Evolutionary conservation across 2,797 vertebrate species (phyloP).

Genomic region (Numenius phaeopus): DNA sequence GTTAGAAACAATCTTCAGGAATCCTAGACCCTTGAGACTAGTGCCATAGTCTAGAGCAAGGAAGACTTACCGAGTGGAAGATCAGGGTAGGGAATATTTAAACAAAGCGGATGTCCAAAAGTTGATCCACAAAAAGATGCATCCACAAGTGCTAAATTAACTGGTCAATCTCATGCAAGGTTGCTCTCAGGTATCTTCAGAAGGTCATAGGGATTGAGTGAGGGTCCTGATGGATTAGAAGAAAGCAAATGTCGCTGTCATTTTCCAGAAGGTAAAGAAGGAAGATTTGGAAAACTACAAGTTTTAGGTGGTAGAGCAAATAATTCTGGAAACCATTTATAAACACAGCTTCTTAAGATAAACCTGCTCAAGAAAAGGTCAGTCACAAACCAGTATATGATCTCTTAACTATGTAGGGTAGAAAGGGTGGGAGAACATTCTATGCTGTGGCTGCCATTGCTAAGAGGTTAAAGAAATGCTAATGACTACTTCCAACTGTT

Average conservation of each 20-base stretch:
- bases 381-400: neutral
- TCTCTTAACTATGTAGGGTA: neutral
- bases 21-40: neutral
- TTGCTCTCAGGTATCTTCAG: neutral
- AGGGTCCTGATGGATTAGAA: neutral
- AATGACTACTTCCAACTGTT: neutral
- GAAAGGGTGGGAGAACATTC: neutral
- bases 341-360: neutral
- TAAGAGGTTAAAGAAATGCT: neutral
- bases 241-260: neutral
- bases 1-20: neutral
- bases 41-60: neutral
- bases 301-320: neutral
- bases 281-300: neutral
- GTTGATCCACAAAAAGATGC: neutral
- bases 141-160: neutral
- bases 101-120: neutral
- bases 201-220: neutral
- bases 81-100: neutral
- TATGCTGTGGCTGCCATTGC: neutral
- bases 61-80: neutral
- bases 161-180: neutral
- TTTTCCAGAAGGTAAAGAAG: neutral
- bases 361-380: neutral
- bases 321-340: neutral